These are phyloP conservation scores for Podarcis raffonei DNA, from an alignment of 2,113 vertebrate species.

Conservation along the genomic window DNA sequence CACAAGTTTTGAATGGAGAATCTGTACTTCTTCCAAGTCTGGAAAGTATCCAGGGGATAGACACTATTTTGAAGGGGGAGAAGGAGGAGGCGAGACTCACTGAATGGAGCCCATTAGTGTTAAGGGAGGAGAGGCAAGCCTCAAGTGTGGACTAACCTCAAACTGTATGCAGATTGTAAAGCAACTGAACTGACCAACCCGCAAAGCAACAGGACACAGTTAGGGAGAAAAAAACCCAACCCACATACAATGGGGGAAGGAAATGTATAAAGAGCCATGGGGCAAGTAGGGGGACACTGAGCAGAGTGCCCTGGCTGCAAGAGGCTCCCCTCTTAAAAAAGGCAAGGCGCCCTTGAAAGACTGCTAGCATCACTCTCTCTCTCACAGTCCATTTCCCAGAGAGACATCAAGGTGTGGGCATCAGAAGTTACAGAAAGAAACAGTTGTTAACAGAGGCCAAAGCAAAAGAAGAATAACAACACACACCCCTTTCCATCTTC, in stretches of 20 bases:
- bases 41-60: background rate
- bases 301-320: background rate
- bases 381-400: background rate
- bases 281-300: background rate
- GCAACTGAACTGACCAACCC: background rate
- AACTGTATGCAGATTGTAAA: background rate
- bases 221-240: background rate
- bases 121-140: background rate
- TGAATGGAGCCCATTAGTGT: background rate
- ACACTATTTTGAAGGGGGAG: background rate
- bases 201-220: background rate
- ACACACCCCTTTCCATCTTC: too few relatives aligned
- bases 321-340: background rate
- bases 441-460: background rate
- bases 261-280: background rate
- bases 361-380: too few relatives aligned
- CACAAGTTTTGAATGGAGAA: background rate
- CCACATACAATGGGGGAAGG: background rate
- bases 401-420: background rate
- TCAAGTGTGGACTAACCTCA: background rate
- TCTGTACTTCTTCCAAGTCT: background rate
- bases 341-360: too few relatives aligned
- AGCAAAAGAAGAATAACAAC: background rate
- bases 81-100: background rate
- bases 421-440: too few relatives aligned